phyloP scores from a whole-genome alignment of 2,113 vertebrate genomes.

The Alethe castanea region DNA sequence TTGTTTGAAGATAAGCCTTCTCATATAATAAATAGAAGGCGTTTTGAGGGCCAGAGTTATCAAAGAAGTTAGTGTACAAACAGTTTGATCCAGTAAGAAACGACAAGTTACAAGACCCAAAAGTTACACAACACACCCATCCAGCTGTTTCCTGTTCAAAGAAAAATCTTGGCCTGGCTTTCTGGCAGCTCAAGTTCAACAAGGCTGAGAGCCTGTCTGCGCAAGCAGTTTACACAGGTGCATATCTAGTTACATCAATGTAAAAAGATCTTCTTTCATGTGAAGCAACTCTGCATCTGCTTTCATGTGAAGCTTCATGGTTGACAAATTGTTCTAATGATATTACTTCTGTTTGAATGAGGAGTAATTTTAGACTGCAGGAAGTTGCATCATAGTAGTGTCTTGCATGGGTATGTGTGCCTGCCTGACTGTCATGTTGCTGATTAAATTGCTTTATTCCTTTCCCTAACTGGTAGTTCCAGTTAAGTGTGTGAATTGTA shows the following conservation, averaged over 20 bases:
- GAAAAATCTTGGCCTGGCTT: constrained; percentile 51
- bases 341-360: neutral
- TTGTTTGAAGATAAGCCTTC: neutral
- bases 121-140: constrained; percentile 36
- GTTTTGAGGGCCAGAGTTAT: neutral
- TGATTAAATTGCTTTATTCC: neutral
- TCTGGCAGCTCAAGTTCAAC: constrained; percentile 55
- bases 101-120: neutral
- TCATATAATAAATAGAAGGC: neutral
- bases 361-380: neutral
- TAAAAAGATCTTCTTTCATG: constrained; percentile 50
- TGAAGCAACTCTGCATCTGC: constrained; percentile 42
- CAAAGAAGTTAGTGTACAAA: neutral
- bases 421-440: neutral
- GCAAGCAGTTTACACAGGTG: constrained; percentile 69
- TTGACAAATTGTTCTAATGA: constrained; percentile 44
- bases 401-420: neutral
- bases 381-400: neutral
- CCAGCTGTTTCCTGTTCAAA: constrained; percentile 61
- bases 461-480: neutral
- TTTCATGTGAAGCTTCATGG: constrained; percentile 15
- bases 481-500: neutral
- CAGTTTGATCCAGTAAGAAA: neutral
- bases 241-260: constrained; percentile 54
- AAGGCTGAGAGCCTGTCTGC: constrained; percentile 44